Evolutionary conservation across 2,797 vertebrate species (phyloP).

Genomic region (Spinibarbus caldwelli): DNA sequence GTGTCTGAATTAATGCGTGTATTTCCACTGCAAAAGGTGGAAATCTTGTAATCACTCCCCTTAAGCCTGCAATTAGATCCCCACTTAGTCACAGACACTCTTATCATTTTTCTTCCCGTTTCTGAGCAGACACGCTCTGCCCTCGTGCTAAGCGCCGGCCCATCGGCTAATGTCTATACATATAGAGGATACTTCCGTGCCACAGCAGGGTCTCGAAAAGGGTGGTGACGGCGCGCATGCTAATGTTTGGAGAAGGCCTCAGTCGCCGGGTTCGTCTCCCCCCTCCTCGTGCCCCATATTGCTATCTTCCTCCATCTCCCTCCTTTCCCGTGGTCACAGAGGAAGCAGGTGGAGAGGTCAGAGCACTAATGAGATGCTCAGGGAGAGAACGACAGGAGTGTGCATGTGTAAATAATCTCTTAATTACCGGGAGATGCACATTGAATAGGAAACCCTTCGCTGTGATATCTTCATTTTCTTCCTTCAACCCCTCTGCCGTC

Average conservation of each 20-base stretch:
- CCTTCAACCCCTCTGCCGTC: conserved; percentile 10
- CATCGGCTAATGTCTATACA: conserved; percentile 33
- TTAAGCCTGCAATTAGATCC: conserved; percentile 53
- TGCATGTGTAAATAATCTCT: conserved; percentile 94
- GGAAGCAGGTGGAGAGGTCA: conserved; percentile 81
- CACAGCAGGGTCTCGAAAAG: conserved; percentile 39
- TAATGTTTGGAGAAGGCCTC: conserved; percentile 48
- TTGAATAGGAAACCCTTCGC: conserved; percentile 76
- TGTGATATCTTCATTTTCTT: conserved; percentile 78
- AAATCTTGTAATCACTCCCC: conserved; percentile 36
- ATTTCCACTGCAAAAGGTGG: conserved; percentile 35
- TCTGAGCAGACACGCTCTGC: conserved; percentile 28
- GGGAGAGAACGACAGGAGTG: conserved; percentile 85
- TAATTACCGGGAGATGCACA: conserved; percentile 87
- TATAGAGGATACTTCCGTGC: conserved; percentile 42
- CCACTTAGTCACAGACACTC: conserved; percentile 36
- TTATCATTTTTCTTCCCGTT: conserved; percentile 37
- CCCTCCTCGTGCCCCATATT: conserved; percentile 32
- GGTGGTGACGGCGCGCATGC: conserved; percentile 41
- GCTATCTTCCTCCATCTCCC: conserved; percentile 43
- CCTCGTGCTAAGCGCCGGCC: not conserved
- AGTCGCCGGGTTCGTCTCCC: conserved; percentile 22
- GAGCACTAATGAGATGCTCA: conserved; percentile 87
- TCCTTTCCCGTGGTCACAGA: conserved; percentile 68
- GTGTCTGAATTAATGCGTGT: conserved; percentile 35